Base-by-base conservation (phyloP, 2,797 vertebrate species). In the Microctenopoma steveboyesi region DNA sequence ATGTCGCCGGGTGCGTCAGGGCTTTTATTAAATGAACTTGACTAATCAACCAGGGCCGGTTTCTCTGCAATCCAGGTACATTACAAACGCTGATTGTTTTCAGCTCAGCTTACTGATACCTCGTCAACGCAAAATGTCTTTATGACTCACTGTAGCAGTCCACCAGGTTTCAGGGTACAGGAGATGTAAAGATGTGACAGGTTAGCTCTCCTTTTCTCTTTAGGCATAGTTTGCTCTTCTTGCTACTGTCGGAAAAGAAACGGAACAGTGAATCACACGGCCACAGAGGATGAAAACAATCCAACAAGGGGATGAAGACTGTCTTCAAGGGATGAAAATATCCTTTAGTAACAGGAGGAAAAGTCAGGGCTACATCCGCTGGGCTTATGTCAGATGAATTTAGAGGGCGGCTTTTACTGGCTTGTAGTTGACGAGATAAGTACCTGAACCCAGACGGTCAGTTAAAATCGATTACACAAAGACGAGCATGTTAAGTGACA, bases 401-500 rank as follows among this genome's bases (percentile, higher is more conserved):
- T 60, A 80, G 79, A 76, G 78, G 82, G 82, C 85, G 81, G 84
- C 84, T 74, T 71, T 58, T 54, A 25, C 78, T 64, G 68, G 53
- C 67, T 60, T 73, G 68, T 53, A 51, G 74, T 71, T 59, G 66
- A 76, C 64, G 75, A 86, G 87, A 88, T 86, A 77, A 82, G 69
- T 50, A 81, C 88, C 75, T 85, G 10, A 33, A 28, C 30, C 28
- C 54, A 73, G 79, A 74, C 61, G 61, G 65, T 70, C 30, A 13
- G 73, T 81, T 82, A 75, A 84, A 78, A 74, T 72, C 47, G 39
- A 80, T 85, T 76, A 79, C 74, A 75, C 79, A 75, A 47, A 72
- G 69, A 84, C 58, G 79, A 79, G 57, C 75, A 72, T 76, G 72
- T 64, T 58, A 72, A 88, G 58, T 85, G 85, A 92, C 59, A 16